Conservation (phyloP, 2,113 vertebrate genomes). For the Phycodurus eques region DNA sequence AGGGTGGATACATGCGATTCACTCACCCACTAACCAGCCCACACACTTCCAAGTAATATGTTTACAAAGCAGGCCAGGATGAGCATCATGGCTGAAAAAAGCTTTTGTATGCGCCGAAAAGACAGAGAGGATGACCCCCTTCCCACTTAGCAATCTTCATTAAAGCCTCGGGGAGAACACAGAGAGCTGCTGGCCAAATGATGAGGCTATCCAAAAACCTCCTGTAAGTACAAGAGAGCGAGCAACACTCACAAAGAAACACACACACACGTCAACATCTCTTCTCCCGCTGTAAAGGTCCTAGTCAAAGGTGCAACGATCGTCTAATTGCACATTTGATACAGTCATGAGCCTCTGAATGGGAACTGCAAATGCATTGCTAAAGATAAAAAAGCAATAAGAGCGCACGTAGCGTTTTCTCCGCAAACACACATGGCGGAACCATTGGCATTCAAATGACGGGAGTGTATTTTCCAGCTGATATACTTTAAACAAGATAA, state of each 20-base stretch:
- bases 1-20: conserved; percentile 41
- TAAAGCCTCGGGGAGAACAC: conserved; percentile 46
- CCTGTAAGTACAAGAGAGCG: conserved; percentile 14
- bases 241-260: conserved; percentile 18
- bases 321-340: conserved; percentile 66
- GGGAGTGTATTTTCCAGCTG: conserved; percentile 71
- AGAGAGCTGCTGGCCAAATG: conserved; percentile 35
- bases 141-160: conserved; percentile 58
- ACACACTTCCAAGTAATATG: conserved; percentile 29
- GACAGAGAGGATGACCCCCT: conserved; percentile 47
- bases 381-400: conserved; percentile 66
- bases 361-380: conserved; percentile 54
- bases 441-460: conserved; percentile 71
- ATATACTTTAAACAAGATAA: conserved; percentile 76
- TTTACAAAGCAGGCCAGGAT: conserved; percentile 51
- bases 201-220: conserved; percentile 36
- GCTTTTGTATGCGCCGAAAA: conserved; percentile 53
- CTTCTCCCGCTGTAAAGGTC: conserved; percentile 59
- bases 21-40: conserved; percentile 40
- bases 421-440: conserved; percentile 55
- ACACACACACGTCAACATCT: conserved; percentile 37
- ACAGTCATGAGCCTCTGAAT: conserved; percentile 51
- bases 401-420: conserved; percentile 43
- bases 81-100: conserved; percentile 50
- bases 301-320: conserved; percentile 54